Conservation (phyloP, 2,113 vertebrate species). For the Argyrosomus japonicus region DNA sequence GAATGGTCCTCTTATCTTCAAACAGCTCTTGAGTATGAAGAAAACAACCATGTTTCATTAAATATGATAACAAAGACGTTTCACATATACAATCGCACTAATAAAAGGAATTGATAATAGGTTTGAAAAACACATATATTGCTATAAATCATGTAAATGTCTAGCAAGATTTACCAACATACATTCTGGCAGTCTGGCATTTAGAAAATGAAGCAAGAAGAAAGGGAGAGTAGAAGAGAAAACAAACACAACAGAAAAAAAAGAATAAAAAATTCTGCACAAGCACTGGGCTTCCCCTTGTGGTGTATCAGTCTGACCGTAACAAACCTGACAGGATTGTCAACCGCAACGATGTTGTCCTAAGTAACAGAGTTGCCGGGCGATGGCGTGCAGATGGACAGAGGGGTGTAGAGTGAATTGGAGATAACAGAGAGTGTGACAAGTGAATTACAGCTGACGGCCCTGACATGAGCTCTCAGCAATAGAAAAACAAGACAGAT, state of each 20-base stretch:
- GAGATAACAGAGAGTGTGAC: constrained; percentile 79
- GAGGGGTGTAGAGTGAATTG: constrained; percentile 72
- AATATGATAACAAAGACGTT: constrained; percentile 7
- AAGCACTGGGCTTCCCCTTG: constrained; percentile 21
- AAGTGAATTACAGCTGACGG: constrained; percentile 80
- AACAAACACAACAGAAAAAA: neutral
- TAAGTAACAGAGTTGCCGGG: constrained; percentile 65
- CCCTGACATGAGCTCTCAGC: constrained; percentile 66
- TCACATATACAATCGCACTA: neutral
- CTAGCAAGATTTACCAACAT: neutral
- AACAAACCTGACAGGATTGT: constrained; percentile 70
- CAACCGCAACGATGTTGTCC: constrained; percentile 65
- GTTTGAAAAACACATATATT: neutral
- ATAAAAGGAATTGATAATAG: constrained; percentile 1
- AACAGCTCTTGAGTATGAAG: constrained; percentile 4
- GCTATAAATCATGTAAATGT: neutral
- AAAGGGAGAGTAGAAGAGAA: neutral
- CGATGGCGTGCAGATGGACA: constrained; percentile 69
- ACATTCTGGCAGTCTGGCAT: neutral
- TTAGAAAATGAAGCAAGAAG: neutral
- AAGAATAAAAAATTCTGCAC: neutral
- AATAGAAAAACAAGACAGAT: constrained; percentile 68
- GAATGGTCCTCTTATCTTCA: constrained; percentile 10
- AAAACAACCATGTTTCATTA: constrained; percentile 23
- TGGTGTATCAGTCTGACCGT: constrained; percentile 55